Evolutionary conservation across 2,888 invertebrate genomes (phyloP), one percentile per base, ranked within the genome.

Genomic region (Crepidodera aurea): DNA sequence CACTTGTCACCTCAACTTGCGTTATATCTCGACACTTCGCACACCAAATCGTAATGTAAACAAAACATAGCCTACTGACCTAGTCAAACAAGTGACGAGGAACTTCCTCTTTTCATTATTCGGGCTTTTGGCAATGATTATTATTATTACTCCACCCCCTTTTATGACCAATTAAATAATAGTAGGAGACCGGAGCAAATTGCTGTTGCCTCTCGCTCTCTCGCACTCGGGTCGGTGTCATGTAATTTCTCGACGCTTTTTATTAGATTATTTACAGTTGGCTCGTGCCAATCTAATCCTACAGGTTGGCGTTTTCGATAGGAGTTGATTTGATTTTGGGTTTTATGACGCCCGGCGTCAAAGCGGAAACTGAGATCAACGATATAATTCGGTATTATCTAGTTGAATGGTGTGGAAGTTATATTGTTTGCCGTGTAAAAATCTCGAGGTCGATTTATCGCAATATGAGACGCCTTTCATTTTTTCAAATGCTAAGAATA

Each of bases 41-140:
- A 16, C 19, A 42, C 29, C 13, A 3, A 27, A 48, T 27, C 12
- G 48, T 27, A 61, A 63, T 56, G 63, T 64, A 69, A 65, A 69
- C 63, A 68, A 59, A 63, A 56, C 64, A 25, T 48, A 32, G 55
- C 59, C 63, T 63, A 63, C 59, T 63, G 63, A 60, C 59, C 64
- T 50, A 62, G 59, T 56, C 56, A 58, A 51, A 58, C 55, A 60
- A 62, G 60, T 60, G 63, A 59, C 60, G 62, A 40, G 37, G 29
- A 34, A 54, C 58, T 62, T 58, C 55, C 61, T 56, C 61, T 55
- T 37, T 46, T 44, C 44, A 61, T 61, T 55, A 51, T 60, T 55
- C 25, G 15, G 34, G 39, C 50, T 48, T 48, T 55, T 51, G 58
- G 59, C 63, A 59, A 40, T 46, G 46, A 42, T 58, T 46, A 37